Evolutionary conservation across 2,797 vertebrate species (phyloP).

Genomic region (Lerista edwardsae): DNA sequence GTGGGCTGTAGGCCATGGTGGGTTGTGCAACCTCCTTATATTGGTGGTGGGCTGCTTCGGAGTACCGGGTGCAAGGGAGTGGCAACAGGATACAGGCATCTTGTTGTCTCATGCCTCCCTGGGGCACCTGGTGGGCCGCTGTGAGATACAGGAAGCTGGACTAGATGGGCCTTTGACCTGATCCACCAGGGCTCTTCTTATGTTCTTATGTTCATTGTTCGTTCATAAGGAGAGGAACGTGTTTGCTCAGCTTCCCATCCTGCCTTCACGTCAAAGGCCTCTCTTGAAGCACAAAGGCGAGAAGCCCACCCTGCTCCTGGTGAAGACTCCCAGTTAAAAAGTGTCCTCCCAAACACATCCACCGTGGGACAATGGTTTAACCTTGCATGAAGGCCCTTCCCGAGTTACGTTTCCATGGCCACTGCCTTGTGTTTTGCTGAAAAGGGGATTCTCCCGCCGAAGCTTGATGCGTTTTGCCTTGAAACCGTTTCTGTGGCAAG

Average conservation of each 20-base stretch:
- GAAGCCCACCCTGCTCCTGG: neutral
- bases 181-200: no score
- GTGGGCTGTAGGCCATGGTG: no score
- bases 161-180: no score
- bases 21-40: no score
- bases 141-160: no score
- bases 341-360: neutral
- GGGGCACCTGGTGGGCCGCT: no score
- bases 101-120: no score
- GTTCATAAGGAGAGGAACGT: neutral
- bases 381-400: conserved; percentile 10
- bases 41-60: no score
- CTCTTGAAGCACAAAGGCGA: neutral
- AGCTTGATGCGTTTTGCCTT: conserved; percentile 52
- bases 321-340: conserved; percentile 16
- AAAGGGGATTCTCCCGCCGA: conserved; percentile 14
- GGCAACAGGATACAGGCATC: no score
- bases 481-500: conserved; percentile 22
- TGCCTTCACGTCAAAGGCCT: neutral
- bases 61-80: no score
- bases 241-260: neutral
- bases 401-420: conserved; percentile 60
- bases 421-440: conserved; percentile 44
- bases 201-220: no score
- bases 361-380: conserved; percentile 34